These are phyloP conservation scores for Chaetura pelagica DNA, from an alignment of 2,113 vertebrate genomes.

Conservation along the genomic window DNA sequence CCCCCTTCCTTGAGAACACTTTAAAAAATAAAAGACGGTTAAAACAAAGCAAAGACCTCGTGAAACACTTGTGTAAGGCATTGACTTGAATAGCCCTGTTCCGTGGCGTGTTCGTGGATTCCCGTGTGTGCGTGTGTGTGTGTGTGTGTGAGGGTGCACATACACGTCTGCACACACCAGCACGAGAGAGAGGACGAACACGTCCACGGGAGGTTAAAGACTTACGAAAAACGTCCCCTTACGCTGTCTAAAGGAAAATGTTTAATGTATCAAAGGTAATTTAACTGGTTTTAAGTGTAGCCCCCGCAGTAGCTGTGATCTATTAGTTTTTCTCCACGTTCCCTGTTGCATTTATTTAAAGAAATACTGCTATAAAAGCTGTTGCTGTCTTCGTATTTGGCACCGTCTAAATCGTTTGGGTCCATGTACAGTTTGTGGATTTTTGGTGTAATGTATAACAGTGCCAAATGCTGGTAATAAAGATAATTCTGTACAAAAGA, in stretches of 20 bases:
- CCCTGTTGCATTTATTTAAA: slow-evolving; percentile 77
- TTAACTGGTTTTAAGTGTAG: slow-evolving; percentile 75
- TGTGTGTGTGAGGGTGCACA: not conserved
- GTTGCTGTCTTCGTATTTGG: slow-evolving; percentile 69
- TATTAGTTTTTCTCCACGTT: slow-evolving; percentile 57
- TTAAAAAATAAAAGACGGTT: slow-evolving; percentile 38
- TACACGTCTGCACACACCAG: not conserved
- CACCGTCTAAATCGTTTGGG: slow-evolving; percentile 67
- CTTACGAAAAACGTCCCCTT: not conserved
- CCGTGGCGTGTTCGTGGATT: not conserved
- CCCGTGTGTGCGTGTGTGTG: not conserved
- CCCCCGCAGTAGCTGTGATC: slow-evolving; percentile 63
- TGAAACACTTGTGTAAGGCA: slow-evolving; percentile 35
- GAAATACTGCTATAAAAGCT: slow-evolving; percentile 63
- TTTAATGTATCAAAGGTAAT: slow-evolving; percentile 75
- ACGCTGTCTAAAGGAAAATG: slow-evolving; percentile 59
- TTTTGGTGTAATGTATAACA: slow-evolving; percentile 77
- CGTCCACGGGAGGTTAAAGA: slow-evolving; percentile 1
- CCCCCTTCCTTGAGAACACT: not conserved
- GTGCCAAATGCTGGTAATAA: slow-evolving; percentile 80
- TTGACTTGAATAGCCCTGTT: slow-evolving; percentile 11
- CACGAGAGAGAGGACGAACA: slow-evolving; percentile 1
- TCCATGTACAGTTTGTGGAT: slow-evolving; percentile 76
- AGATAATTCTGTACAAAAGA: slow-evolving; percentile 76
- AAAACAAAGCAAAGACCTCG: slow-evolving; percentile 44